These are phyloP conservation scores for Dryas iulia DNA, from an alignment of 1,140 invertebrate species.

Conservation along the genomic window DNA sequence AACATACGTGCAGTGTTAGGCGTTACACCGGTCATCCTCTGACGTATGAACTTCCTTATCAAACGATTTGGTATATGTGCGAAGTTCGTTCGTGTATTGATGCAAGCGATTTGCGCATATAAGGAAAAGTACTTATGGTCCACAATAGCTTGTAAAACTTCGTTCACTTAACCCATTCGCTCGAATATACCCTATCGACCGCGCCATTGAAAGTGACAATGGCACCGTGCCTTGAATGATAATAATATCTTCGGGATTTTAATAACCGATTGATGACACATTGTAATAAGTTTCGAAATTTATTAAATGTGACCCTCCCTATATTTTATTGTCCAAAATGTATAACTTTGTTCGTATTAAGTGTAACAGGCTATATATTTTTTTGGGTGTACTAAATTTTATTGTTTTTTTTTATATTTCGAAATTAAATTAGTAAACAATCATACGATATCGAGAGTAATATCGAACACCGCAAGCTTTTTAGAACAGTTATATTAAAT, in stretches of 20 bases:
- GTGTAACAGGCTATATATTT: too few relatives aligned
- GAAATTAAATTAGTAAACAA: too few relatives aligned
- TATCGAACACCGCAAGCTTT: too few relatives aligned
- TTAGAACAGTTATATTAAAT: too few relatives aligned
- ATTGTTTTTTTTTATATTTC: too few relatives aligned
- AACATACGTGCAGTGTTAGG: slow-evolving; percentile 9
- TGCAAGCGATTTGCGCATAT: slow-evolving; percentile 27
- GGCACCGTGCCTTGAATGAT: slow-evolving; percentile 48
- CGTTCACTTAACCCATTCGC: slow-evolving; percentile 8
- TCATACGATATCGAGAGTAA: too few relatives aligned
- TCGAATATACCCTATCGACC: slow-evolving; percentile 35
- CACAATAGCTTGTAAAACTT: slow-evolving; percentile 28
- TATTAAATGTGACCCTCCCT: neutral
- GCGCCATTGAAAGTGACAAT: slow-evolving; percentile 64
- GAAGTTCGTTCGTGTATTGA: slow-evolving; percentile 13
- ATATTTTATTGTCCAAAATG: too few relatives aligned
- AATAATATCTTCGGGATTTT: slow-evolving; percentile 36
- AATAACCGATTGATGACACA: slow-evolving; percentile 19
- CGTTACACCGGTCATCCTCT: slow-evolving; percentile 33
- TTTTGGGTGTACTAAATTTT: too few relatives aligned
- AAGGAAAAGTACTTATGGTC: neutral
- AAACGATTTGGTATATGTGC: slow-evolving; percentile 37
- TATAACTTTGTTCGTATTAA: too few relatives aligned
- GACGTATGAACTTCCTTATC: slow-evolving; percentile 52
- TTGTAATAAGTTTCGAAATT: neutral